Evolutionary conservation across 1,140 invertebrate species (phyloP), one percentile per base, ranked within the genome.

Genomic region (Drosophila sp.): DNA sequence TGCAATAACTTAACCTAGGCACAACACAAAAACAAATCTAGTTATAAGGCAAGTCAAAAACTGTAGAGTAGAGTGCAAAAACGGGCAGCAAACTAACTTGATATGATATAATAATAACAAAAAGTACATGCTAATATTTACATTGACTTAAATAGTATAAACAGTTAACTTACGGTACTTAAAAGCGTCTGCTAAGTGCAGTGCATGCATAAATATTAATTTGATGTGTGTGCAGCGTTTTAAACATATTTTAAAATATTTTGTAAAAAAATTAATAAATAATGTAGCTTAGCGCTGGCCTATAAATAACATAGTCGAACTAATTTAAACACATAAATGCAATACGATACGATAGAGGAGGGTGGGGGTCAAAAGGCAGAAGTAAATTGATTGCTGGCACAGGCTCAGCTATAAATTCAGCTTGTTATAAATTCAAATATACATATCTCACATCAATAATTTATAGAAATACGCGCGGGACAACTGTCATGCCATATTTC

Each of bases 391-490:
- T 78, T 69, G 72, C 66, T 65, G 59, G 56, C 61, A 61, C 25
- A 75, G 66, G 48, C 61, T 40, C 57, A 75, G 72, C 67, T 73
- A 86, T 87, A 86, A 89, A 87, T 87, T 78, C 64, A 70, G 64
- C 72, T 71, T 70, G 73, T 83, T 89, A 89, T 84, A 78, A 89
- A 89, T 89, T 89, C 84, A 89, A 78, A 70, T 69, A 62, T 73
- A 64, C 78, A 89, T 89, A 83, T 89, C 82, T 89, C 78, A 80
- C 83, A 89, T 89, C 70, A 89, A 89, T 89, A 80, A 89, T 89
- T 89, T 89, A 89, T 89, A 78, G 65, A 78, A 74, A 89, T 89
- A 83, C 83, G 72, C 83, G 73, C 57, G 83, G 83, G 83, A 89
- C 83, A 80, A 89, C 79, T 89, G 83, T 89, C 83, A 89, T 89